Percentiles rank a stretch among this genome's conserved stretches.
These are phyloP conservation scores for Narcine bancroftii DNA, from an alignment of 2,113 vertebrate genomes.

Conservation along the genomic window DNA sequence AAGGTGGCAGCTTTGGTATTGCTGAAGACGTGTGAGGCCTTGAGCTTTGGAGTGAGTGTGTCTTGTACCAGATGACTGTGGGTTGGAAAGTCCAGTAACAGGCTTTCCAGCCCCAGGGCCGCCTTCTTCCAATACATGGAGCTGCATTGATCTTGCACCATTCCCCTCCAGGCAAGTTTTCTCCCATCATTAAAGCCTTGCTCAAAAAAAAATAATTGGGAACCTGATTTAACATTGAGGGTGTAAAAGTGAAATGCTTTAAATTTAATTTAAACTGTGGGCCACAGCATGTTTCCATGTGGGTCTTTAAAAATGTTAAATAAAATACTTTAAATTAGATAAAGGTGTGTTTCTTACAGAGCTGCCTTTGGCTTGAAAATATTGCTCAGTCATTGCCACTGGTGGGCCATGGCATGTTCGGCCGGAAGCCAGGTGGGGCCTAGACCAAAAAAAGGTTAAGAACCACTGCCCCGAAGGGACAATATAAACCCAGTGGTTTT, in stretches of 20 bases:
- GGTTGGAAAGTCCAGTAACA: not conserved
- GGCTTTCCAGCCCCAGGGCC: not conserved
- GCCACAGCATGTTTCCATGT: too few species aligned
- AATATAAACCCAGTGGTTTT: not conserved
- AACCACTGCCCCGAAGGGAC: too few species aligned
- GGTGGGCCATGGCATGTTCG: too few species aligned
- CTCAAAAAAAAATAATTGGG: not conserved
- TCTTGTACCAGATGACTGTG: not conserved
- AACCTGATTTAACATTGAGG: not conserved
- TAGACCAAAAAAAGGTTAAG: too few species aligned
- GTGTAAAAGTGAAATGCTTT: not conserved
- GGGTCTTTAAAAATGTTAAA: too few species aligned
- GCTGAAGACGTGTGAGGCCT: not conserved
- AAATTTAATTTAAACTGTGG: too few species aligned
- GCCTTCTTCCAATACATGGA: not conserved
- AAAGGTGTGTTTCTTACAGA: too few species aligned
- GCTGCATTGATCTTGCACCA: not conserved
- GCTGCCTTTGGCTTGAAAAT: too few species aligned
- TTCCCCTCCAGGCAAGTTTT: not conserved
- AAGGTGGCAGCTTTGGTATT: too few species aligned
- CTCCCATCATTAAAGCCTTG: not conserved
- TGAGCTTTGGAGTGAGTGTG: not conserved
- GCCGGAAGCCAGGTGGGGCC: too few species aligned
- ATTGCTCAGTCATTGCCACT: too few species aligned
- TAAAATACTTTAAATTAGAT: too few species aligned